Conservation (phyloP, 2,888 invertebrate genomes). For the Brachylomia viminalis region DNA sequence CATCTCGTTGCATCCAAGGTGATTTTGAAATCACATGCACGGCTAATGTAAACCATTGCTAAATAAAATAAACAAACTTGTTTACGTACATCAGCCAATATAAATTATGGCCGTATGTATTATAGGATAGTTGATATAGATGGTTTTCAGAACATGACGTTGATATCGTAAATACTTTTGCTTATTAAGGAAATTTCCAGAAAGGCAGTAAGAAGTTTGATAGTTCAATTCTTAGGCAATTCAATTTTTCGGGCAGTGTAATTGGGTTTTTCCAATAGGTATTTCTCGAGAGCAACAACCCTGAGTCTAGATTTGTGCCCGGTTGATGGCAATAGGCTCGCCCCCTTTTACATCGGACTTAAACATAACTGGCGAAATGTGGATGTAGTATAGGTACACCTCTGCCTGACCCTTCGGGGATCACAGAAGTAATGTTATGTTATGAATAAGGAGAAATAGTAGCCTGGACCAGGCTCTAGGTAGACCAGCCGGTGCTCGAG, state of each 20-base stretch:
- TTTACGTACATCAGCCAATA: conserved; percentile 71
- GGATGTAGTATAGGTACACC: neutral
- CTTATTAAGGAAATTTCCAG: conserved; percentile 35
- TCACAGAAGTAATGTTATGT: neutral
- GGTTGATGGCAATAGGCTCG: neutral
- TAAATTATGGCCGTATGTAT: conserved; percentile 62
- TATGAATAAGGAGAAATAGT: neutral
- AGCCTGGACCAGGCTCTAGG: neutral
- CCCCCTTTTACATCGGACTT: neutral
- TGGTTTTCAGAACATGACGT: conserved; percentile 46
- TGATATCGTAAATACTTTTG: conserved; percentile 31
- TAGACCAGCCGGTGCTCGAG: no score
- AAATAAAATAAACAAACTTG: conserved; percentile 75
- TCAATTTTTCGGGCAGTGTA: neutral
- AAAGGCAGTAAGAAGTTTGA: neutral
- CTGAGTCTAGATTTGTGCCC: neutral
- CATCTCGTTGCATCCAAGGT: conserved; percentile 74
- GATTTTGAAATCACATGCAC: conserved; percentile 78
- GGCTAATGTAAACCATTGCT: conserved; percentile 77
- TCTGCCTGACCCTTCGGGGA: neutral
- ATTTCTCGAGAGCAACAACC: neutral
- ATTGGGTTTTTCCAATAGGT: neutral
- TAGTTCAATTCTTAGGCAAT: neutral
- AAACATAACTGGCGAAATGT: neutral
- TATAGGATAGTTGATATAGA: conserved; percentile 46